phyloP scores from a whole-genome alignment of 1,140 invertebrate genomes.

The Subanguina moxae region DNA sequence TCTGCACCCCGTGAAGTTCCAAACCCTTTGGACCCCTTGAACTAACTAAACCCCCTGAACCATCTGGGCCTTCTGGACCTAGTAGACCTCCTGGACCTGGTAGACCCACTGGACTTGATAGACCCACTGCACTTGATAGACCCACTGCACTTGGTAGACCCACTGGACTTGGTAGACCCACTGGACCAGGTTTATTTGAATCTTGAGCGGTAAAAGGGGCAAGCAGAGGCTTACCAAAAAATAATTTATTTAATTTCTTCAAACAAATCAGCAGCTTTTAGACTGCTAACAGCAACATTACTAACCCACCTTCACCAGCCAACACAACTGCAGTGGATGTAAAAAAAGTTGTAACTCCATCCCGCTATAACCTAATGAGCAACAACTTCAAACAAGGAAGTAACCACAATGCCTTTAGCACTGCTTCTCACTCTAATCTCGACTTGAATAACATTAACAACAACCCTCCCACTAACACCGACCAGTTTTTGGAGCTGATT shows the following conservation, averaged over 20 bases:
- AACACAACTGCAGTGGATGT: not conserved
- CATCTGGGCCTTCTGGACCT: no score
- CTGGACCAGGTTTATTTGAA: no score
- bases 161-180: no score
- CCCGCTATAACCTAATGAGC: conserved; percentile 14
- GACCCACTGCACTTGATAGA: no score
- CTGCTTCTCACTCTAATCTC: not conserved
- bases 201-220: no score
- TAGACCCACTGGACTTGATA: no score
- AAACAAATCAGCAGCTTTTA: not conserved
- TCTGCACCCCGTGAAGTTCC: no score
- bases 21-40: no score
- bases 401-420: not conserved
- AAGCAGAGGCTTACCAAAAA: no score
- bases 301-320: not conserved
- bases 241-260: not conserved
- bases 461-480: conserved; percentile 1
- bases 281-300: not conserved
- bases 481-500: not conserved
- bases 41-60: not conserved
- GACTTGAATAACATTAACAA: conserved; percentile 3
- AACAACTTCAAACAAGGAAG: not conserved
- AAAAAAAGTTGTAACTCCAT: not conserved
- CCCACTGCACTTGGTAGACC: no score
- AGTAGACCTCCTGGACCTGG: no score